Conservation (phyloP, 2,113 vertebrate species). For the Motacilla tschutschensis region DNA sequence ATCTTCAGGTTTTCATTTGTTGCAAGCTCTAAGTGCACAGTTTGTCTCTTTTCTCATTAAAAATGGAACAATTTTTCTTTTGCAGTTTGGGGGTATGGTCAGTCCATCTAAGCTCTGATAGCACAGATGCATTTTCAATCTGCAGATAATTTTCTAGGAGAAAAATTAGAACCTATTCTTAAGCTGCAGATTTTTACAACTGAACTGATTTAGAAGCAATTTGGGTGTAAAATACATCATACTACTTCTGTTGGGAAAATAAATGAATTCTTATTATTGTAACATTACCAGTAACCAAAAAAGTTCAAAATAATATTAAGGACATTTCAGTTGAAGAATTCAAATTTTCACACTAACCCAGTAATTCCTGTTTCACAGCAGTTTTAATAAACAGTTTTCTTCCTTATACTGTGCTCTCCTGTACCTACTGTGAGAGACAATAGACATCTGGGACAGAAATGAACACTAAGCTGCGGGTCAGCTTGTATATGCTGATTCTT, state of each 20-base stretch:
- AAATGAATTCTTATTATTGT: not conserved
- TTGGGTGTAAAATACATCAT: not conserved
- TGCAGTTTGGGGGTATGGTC: not conserved
- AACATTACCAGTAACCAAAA: not conserved
- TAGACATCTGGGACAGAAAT: slow-evolving; percentile 55
- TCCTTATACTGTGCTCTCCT: slow-evolving; percentile 41
- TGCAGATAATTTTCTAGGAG: not conserved
- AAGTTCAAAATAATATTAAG: slow-evolving; percentile 2
- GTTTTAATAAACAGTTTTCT: slow-evolving; percentile 68
- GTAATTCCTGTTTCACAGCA: slow-evolving; percentile 45
- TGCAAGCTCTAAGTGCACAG: not conserved
- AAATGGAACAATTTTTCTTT: not conserved
- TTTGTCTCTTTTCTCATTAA: not conserved
- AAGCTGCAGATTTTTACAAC: not conserved
- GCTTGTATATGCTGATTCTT: slow-evolving; percentile 63
- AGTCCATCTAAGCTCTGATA: not conserved
- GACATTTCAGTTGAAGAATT: slow-evolving; percentile 44
- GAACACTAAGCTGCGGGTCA: slow-evolving; percentile 42
- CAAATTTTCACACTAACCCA: slow-evolving; percentile 27
- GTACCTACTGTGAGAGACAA: slow-evolving; percentile 60
- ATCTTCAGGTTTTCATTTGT: not conserved
- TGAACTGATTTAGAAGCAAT: not conserved
- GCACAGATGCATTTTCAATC: not conserved
- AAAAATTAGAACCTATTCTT: not conserved
- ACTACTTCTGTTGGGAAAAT: not conserved